Evolutionary conservation across 2,113 vertebrate species (phyloP).

Genomic region (Dendropsophus ebraccatus): DNA sequence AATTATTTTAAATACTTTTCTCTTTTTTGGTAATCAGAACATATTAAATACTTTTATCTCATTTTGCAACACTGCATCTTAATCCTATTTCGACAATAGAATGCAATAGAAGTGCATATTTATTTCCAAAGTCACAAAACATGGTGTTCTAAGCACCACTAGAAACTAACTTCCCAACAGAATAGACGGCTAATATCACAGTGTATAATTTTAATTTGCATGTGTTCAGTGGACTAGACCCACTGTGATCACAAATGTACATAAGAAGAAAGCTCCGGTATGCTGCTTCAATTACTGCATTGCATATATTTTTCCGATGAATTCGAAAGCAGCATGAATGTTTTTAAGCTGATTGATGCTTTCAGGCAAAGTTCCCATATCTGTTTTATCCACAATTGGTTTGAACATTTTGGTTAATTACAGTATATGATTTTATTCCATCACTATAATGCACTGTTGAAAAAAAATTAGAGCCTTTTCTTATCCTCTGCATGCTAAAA

Average conservation of each 20-base stretch:
- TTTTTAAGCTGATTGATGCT: constrained; percentile 43
- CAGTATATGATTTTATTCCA: background rate
- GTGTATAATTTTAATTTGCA: constrained; percentile 37
- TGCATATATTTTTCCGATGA: constrained; percentile 29
- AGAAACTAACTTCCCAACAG: constrained; percentile 15
- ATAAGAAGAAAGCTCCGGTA: constrained; percentile 12
- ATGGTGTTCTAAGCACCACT: constrained; percentile 3
- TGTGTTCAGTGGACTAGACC: constrained; percentile 21
- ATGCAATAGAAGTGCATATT: constrained; percentile 6
- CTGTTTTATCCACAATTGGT: background rate
- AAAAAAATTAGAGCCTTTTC: background rate
- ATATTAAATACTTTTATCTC: constrained; percentile 2
- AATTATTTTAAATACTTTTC: background rate
- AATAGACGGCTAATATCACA: constrained; percentile 21
- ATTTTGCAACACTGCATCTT: constrained; percentile 20
- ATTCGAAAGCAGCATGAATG: constrained; percentile 14
- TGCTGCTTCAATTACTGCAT: constrained; percentile 23
- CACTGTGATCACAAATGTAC: constrained; percentile 35
- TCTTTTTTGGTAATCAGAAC: constrained; percentile 1
- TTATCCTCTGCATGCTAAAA: background rate
- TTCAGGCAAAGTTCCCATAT: constrained; percentile 25
- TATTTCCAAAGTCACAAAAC: background rate
- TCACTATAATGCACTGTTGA: constrained; percentile 8
- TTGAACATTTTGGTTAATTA: background rate
- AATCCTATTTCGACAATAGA: constrained; percentile 4